Conservation (phyloP, 2,797 vertebrate species). For the Catostomus latipinnis region DNA sequence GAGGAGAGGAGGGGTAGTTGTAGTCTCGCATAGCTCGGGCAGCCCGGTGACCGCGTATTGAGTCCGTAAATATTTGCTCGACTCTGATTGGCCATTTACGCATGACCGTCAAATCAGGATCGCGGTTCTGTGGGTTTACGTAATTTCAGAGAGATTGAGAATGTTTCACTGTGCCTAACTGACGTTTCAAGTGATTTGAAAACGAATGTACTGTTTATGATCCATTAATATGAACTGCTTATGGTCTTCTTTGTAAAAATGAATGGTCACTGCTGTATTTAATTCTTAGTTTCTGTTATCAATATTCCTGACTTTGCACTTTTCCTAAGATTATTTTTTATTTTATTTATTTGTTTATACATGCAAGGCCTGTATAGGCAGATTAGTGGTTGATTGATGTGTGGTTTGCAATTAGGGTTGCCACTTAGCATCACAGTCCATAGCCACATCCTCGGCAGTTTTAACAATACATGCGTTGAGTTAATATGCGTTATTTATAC, state of each 20-base stretch:
- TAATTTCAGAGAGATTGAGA: no score
- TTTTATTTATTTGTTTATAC: neutral
- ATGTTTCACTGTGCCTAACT: neutral
- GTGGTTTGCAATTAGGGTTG: neutral
- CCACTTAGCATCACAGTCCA: no score
- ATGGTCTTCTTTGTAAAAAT: neutral
- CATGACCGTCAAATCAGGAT: no score
- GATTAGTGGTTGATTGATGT: neutral
- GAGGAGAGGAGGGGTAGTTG: slow-evolving; percentile 41
- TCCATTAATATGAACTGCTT: neutral
- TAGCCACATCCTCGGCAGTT: no score
- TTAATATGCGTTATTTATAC: no score
- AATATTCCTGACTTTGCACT: neutral
- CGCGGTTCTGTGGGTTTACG: no score
- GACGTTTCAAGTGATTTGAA: neutral
- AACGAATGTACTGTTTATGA: no score
- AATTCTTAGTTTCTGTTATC: neutral
- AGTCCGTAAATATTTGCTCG: slow-evolving; percentile 55
- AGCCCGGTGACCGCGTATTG: slow-evolving; percentile 42
- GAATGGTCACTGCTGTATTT: neutral
- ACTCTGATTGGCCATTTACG: slow-evolving; percentile 63
- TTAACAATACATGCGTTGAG: no score
- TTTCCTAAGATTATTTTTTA: neutral
- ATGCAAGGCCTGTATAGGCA: neutral
- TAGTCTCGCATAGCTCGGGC: slow-evolving; percentile 50